Conservation (phyloP, 2,888 invertebrate species). For the Parnassius mnemosyne region DNA sequence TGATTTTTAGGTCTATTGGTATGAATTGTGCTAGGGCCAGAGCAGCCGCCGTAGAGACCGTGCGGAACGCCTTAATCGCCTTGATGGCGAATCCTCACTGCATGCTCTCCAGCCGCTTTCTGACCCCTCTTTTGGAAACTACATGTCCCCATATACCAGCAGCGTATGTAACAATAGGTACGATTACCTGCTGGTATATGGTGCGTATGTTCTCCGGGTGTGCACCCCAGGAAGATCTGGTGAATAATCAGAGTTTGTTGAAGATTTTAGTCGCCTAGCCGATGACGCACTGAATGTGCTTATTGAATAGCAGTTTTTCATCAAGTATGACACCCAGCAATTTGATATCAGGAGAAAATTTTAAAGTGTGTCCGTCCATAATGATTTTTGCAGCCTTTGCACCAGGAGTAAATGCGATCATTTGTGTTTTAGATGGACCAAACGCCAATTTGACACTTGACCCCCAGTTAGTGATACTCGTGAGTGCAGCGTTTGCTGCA, state of each 20-base stretch:
- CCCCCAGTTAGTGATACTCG: background rate
- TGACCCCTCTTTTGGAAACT: too few relatives aligned
- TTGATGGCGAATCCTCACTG: too few relatives aligned
- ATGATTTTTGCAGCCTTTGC: background rate
- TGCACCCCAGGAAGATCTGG: too few relatives aligned
- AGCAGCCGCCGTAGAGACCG: too few relatives aligned
- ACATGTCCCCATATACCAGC: too few relatives aligned
- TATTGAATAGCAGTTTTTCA: slow-evolving; percentile 2
- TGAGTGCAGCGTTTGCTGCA: background rate
- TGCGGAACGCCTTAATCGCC: too few relatives aligned
- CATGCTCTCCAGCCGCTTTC: too few relatives aligned
- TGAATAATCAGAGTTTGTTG: background rate
- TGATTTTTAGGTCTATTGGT: too few relatives aligned
- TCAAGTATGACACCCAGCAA: background rate
- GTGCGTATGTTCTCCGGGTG: too few relatives aligned
- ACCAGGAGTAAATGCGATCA: background rate
- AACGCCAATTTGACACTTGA: background rate
- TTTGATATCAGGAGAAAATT: background rate
- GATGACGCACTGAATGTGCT: background rate
- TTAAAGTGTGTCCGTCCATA: background rate
- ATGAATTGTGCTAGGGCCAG: too few relatives aligned
- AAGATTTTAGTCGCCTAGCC: background rate
- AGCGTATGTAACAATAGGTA: too few relatives aligned
- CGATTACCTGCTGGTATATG: too few relatives aligned
- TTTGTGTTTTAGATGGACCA: background rate